A percentile compares a stretch with the other conserved stretches of the same genome.
phyloP scores from a whole-genome alignment of 2,888 invertebrate species.

The Aphodius sticticus region DNA sequence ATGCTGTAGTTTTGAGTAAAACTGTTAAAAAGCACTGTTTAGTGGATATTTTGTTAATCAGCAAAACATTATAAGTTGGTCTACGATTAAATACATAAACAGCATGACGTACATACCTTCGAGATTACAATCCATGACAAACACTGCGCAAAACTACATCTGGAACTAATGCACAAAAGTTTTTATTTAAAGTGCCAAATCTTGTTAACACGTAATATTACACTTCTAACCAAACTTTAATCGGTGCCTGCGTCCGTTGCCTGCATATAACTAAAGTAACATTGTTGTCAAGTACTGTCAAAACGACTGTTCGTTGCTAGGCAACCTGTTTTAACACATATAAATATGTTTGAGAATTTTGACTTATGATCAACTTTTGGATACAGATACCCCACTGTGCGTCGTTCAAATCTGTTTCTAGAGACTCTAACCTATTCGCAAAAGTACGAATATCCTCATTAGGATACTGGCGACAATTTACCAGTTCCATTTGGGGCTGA shows the following conservation, averaged over 20 bases:
- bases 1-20: slow-evolving; percentile 4
- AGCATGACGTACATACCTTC: background rate
- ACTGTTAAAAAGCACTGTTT: background rate
- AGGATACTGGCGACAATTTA: too few species aligned
- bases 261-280: slow-evolving; percentile 4
- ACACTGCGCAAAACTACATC: background rate
- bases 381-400: background rate
- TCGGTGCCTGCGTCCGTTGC: background rate
- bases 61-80: background rate
- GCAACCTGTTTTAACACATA: background rate
- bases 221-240: background rate
- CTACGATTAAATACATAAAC: background rate
- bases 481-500: too few species aligned
- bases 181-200: background rate
- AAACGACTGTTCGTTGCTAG: background rate
- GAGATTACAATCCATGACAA: background rate
- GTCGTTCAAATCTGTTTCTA: too few species aligned
- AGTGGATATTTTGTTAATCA: background rate
- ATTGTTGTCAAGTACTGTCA: slow-evolving; percentile 4
- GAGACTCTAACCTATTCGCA: too few species aligned
- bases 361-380: background rate
- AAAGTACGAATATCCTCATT: too few species aligned
- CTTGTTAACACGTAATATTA: background rate
- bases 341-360: slow-evolving; percentile 4
- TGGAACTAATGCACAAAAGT: background rate